Base-by-base conservation (phyloP, 2,888 invertebrate species). In the Agriopis leucophaearia region DNA sequence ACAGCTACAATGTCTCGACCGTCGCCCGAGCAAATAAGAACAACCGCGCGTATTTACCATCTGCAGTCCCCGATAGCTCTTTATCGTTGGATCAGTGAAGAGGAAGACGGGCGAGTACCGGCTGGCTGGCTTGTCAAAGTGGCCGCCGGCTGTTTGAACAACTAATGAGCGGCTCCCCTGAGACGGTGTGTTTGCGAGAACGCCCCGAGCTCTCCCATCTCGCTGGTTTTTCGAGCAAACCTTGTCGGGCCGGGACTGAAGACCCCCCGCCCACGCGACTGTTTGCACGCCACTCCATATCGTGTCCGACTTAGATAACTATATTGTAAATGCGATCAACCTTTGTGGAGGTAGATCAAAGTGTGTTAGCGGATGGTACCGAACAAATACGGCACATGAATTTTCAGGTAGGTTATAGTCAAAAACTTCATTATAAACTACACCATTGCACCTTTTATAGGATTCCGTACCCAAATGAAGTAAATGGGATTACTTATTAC, bases 141-240 rank as follows among this genome's bases (percentile, higher is more conserved):
- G 90, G 91, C 91, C 89, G 90, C 88, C 87, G 88, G 91, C 87
- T 93, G 90, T 94, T 93, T 94, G 93, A 86, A 89, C 93, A 90
- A 93, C 90, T 94, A 94, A 94, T 94, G 93, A 93, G 92, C 88
- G 91, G 88, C 78, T 89, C 92, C 92, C 93, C 81, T 84, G 92
- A 93, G 93, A 92, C 88, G 85, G 73, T 75, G 81, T 92, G 91
- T 93, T 92, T 92, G 89, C 89, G 81, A 83, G 87, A 87, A 85
- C 87, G 87, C 86, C 85, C 80, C 80, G 78, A 78, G 81, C 81
- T 73, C 78, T 64, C 78, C 64, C 59, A 64, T 66, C 66, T 61
- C 61, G 65, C 69, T 72, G 89, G 88, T 89, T 91, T 92, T 91
- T 90, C 87, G 85, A 80, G 81, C 80, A 82, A 83, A 84, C 82